These are phyloP conservation scores for Andricus grossulariae DNA, from an alignment of 1,140 invertebrate genomes.

Conservation along the genomic window DNA sequence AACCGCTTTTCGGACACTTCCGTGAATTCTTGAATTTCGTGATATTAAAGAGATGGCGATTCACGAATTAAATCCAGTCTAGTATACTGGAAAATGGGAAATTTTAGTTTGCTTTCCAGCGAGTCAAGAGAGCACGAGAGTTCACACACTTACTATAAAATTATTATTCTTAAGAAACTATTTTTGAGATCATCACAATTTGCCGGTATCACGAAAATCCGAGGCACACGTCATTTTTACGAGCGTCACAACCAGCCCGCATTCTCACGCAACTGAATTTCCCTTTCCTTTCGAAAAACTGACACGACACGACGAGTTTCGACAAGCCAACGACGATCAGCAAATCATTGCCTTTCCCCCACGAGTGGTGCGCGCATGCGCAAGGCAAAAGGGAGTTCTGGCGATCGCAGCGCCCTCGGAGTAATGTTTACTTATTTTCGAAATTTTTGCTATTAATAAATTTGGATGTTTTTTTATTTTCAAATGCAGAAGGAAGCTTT, in stretches of 20 bases:
- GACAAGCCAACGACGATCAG: constrained; percentile 38
- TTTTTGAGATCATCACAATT: constrained; percentile 74
- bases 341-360: constrained; percentile 48
- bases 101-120: neutral
- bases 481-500: neutral
- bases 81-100: neutral
- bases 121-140: neutral
- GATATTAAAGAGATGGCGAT: neutral
- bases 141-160: constrained; percentile 10
- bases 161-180: neutral
- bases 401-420: constrained; percentile 36
- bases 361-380: constrained; percentile 43
- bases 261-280: constrained; percentile 63
- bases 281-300: constrained; percentile 63
- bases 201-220: constrained; percentile 76
- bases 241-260: constrained; percentile 62
- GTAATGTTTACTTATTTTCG: neutral
- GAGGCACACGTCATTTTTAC: constrained; percentile 79
- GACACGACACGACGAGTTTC: constrained; percentile 43
- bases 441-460: neutral
- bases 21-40: neutral
- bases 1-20: neutral
- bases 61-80: neutral
- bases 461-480: neutral
- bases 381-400: constrained; percentile 42